Evolutionary conservation across 2,113 vertebrate genomes (phyloP).

Genomic region (Meriones unguiculatus): DNA sequence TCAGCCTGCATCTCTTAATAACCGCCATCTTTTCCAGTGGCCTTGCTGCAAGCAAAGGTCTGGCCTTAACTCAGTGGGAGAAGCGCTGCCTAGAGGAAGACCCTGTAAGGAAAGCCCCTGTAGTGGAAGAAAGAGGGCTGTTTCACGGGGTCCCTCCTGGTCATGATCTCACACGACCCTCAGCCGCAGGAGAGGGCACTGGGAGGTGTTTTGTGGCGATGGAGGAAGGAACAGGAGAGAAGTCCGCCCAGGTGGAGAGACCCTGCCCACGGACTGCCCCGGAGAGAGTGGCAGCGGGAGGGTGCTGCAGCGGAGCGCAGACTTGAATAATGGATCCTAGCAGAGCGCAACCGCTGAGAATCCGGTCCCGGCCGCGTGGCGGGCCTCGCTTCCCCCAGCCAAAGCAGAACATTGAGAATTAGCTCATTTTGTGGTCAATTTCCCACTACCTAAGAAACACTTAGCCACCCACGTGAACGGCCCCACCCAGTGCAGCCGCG

Average conservation of each 20-base stretch:
- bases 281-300: background rate
- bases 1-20: background rate
- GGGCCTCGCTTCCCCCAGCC: constrained; percentile 44
- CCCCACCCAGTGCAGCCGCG: background rate
- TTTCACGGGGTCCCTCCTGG: background rate
- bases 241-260: background rate
- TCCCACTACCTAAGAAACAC: constrained; percentile 73
- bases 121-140: background rate
- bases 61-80: background rate
- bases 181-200: rapidly evolving
- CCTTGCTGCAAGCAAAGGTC: background rate
- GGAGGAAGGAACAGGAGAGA: background rate
- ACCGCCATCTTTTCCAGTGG: background rate
- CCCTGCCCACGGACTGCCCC: background rate
- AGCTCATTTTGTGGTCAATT: constrained; percentile 81
- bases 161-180: background rate
- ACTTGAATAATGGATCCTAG: background rate
- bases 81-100: background rate
- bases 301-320: rapidly evolving
- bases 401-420: constrained; percentile 83
- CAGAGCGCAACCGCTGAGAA: background rate
- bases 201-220: background rate
- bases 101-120: background rate
- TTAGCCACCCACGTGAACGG: constrained; percentile 57
- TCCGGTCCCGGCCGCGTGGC: background rate